Conservation (phyloP, 2,113 vertebrate species). For the Arvicanthis niloticus region DNA sequence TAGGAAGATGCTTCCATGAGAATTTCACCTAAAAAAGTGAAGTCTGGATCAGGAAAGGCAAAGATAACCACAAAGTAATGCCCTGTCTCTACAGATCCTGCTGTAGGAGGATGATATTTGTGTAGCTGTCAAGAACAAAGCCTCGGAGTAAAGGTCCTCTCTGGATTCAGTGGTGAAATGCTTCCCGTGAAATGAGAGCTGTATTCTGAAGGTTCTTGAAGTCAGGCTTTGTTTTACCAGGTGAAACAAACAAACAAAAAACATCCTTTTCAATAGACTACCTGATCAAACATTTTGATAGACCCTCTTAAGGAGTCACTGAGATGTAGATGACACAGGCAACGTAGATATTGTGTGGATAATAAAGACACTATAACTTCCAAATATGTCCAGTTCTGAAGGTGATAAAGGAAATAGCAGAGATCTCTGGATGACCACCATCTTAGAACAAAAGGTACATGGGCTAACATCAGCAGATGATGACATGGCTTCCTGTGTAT, state of each 20-base stretch:
- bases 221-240: slow-evolving; percentile 19
- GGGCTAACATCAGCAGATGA: background rate
- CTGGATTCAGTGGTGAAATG: fast-evolving
- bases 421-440: background rate
- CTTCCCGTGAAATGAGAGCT: background rate
- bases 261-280: background rate
- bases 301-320: background rate
- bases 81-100: slow-evolving; percentile 8
- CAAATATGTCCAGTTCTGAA: background rate
- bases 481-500: too few relatives aligned
- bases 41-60: background rate
- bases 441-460: background rate
- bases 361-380: background rate
- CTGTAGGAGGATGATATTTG: fast-evolving
- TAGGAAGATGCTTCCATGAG: background rate
- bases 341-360: background rate
- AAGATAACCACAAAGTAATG: slow-evolving; percentile 33
- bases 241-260: background rate
- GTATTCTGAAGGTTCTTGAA: background rate
- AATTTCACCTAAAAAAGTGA: background rate
- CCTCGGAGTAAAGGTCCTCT: background rate
- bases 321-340: background rate
- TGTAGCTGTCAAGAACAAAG: background rate
- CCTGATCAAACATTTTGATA: background rate
- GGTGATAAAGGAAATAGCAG: background rate